phyloP scores from a whole-genome alignment of 2,797 vertebrate genomes.

The Smutsia temminckii region DNA sequence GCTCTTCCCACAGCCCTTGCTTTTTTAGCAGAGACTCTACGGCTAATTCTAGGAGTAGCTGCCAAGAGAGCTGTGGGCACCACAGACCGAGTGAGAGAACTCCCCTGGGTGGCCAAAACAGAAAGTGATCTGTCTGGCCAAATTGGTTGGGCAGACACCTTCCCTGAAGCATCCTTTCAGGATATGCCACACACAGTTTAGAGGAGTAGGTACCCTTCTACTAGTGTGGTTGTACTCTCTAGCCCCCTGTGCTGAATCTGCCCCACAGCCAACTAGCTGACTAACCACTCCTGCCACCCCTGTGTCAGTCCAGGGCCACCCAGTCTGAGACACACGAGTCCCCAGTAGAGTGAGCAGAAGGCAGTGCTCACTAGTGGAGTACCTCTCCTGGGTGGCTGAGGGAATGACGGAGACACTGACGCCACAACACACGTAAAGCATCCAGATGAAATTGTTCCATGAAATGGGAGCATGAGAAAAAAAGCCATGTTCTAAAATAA shows the following conservation, averaged over 20 bases:
- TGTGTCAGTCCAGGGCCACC: not conserved
- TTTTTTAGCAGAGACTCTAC: not conserved
- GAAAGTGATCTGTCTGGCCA: not conserved
- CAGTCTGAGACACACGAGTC: not conserved
- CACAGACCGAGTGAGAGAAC: not conserved
- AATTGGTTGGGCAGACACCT: not conserved
- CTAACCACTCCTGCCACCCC: not conserved
- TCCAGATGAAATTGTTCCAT: not conserved
- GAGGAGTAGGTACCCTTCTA: not conserved
- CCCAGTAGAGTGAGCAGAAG: not conserved
- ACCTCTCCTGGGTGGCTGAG: not conserved
- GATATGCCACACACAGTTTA: not conserved
- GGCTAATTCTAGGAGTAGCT: constrained; percentile 12
- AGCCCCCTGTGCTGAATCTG: not conserved
- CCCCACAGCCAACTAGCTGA: not conserved
- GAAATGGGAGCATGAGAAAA: not conserved
- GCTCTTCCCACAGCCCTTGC: not conserved
- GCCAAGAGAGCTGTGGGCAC: constrained; percentile 2
- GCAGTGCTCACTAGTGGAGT: not conserved
- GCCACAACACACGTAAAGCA: not conserved
- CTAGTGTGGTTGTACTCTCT: not conserved
- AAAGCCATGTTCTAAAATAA: not conserved
- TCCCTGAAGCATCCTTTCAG: not conserved
- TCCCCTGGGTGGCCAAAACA: not conserved
- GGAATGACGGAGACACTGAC: not conserved